Conservation (phyloP, 2,797 vertebrate genomes). For the Hippopotamyrus pictus region DNA sequence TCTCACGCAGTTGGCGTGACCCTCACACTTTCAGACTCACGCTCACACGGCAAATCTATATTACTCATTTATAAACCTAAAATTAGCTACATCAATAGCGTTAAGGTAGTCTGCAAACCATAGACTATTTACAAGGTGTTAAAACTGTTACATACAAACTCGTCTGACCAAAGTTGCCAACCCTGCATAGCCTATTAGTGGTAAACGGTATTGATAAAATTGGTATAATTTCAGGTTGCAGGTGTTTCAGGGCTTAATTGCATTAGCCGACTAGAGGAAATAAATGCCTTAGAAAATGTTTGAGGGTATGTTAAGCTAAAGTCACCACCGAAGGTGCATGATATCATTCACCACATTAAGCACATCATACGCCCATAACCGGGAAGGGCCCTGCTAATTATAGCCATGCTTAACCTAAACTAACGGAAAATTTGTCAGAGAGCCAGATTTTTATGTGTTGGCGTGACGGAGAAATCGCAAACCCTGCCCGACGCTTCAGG, state of each 20-base stretch:
- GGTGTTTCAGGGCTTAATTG: background rate
- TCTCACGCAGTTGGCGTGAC: background rate
- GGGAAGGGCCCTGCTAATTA: background rate
- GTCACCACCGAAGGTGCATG: background rate
- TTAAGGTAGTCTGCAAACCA: background rate
- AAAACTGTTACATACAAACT: background rate
- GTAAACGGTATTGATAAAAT: background rate
- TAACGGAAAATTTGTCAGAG: background rate
- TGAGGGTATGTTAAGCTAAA: background rate
- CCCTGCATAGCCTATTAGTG: background rate
- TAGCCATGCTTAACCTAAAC: background rate
- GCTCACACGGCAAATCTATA: background rate
- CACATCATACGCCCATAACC: background rate
- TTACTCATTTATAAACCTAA: background rate
- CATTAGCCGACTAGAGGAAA: background rate
- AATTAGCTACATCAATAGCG: background rate
- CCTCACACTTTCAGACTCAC: background rate
- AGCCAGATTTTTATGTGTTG: background rate
- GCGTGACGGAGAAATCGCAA: background rate
- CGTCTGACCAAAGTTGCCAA: background rate
- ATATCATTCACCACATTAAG: background rate
- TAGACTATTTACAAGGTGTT: background rate
- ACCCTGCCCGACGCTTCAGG: background rate
- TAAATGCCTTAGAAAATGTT: background rate
- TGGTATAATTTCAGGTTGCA: background rate